A percentile compares a stretch with the other conserved stretches of the same genome.
These are phyloP conservation scores for Sander vitreus DNA, from an alignment of 2,113 vertebrate species.

Conservation along the genomic window DNA sequence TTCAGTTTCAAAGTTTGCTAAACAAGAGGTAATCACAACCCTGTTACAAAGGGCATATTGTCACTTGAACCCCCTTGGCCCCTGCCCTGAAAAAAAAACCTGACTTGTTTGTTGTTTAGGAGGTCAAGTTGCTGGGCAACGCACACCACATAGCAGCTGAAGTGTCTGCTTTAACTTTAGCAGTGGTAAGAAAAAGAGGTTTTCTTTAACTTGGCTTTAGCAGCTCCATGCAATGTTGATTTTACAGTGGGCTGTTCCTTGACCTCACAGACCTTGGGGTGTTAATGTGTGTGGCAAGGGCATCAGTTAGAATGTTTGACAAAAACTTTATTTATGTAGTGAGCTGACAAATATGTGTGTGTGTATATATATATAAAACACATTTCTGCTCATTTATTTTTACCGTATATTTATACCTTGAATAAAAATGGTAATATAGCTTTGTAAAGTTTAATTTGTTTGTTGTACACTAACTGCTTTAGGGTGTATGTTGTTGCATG, in stretches of 20 bases:
- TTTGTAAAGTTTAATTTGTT: not conserved
- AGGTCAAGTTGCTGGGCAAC: slow-evolving; percentile 30
- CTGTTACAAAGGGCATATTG: slow-evolving; percentile 12
- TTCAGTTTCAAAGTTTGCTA: slow-evolving; percentile 7
- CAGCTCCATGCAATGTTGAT: slow-evolving; percentile 18
- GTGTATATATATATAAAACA: not conserved
- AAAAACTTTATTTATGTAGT: not conserved
- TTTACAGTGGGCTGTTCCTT: slow-evolving; percentile 16
- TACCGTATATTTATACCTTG: not conserved
- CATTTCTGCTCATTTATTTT: not conserved
- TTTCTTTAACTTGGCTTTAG: slow-evolving; percentile 28
- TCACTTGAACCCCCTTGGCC: slow-evolving; percentile 28
- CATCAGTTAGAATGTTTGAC: not conserved
- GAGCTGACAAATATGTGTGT: not conserved
- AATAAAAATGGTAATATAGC: not conserved
- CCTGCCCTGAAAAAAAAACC: not conserved
- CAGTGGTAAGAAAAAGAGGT: not conserved
- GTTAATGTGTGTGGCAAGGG: not conserved
- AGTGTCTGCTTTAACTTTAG: slow-evolving; percentile 19
- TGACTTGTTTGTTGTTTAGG: slow-evolving; percentile 29
- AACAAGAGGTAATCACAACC: slow-evolving; percentile 4
- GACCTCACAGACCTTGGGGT: slow-evolving; percentile 1
- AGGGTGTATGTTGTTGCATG: not conserved
- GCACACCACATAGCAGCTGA: not conserved
- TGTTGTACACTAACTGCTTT: not conserved